phyloP scores from a whole-genome alignment of 2,888 invertebrate species.

The Caenorhabditis sp. region DNA sequence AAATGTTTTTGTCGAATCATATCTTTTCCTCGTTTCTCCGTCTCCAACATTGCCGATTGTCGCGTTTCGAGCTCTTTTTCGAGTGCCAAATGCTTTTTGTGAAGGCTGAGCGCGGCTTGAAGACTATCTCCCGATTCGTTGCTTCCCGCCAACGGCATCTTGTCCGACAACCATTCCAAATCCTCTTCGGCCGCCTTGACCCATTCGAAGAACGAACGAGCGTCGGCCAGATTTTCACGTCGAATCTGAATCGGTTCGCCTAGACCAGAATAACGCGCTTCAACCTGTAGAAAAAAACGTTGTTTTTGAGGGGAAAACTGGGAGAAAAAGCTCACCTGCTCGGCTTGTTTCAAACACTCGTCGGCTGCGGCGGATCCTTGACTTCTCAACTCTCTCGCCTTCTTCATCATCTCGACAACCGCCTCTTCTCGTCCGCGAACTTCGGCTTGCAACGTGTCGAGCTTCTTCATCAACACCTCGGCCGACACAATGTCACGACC shows the following conservation, averaged over 20 bases:
- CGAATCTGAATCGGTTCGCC: slow-evolving; percentile 74
- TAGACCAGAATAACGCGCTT: slow-evolving; percentile 75
- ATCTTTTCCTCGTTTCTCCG: slow-evolving; percentile 49
- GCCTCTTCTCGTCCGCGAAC: slow-evolving; percentile 58
- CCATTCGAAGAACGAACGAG: slow-evolving; percentile 86
- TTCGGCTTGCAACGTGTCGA: slow-evolving; percentile 72
- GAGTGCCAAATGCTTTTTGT: slow-evolving; percentile 90
- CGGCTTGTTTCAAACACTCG: slow-evolving; percentile 76
- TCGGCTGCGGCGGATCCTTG: slow-evolving; percentile 44
- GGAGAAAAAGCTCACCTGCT: slow-evolving; percentile 68
- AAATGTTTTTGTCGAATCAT: slow-evolving; percentile 79
- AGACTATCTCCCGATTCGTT: slow-evolving; percentile 85
- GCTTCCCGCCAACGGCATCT: slow-evolving; percentile 86
- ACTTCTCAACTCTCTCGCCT: slow-evolving; percentile 72
- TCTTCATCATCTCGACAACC: slow-evolving; percentile 58
- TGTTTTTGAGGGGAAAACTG: background rate
- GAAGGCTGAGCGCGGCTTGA: slow-evolving; percentile 83
- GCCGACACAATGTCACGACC: slow-evolving; percentile 90
- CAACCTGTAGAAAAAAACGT: slow-evolving; percentile 78
- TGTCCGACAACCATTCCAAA: slow-evolving; percentile 88
- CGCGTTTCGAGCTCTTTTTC: slow-evolving; percentile 77
- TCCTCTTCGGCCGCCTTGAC: slow-evolving; percentile 91
- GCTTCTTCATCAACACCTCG: slow-evolving; percentile 78
- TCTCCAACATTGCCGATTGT: slow-evolving; percentile 53
- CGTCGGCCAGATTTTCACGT: slow-evolving; percentile 89